Percentiles rank a stretch among this genome's conserved stretches.
These are phyloP conservation scores for Callinectes sapidus DNA, from an alignment of 2,888 invertebrate species.

Conservation along the genomic window DNA sequence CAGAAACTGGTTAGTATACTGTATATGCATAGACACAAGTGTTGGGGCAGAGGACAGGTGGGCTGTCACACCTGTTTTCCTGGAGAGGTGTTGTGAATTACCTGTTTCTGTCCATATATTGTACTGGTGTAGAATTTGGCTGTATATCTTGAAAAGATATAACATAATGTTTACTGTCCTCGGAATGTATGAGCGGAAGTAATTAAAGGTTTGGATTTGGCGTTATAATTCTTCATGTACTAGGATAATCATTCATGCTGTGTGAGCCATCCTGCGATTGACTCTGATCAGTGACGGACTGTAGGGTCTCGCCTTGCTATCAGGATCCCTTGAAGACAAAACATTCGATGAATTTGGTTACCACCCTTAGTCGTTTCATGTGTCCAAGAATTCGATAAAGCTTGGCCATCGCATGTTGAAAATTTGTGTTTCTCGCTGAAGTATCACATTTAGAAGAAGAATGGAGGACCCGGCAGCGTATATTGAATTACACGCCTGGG, in stretches of 20 bases:
- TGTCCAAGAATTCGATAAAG: slow-evolving; percentile 30
- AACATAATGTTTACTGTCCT: neutral
- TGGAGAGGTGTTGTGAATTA: neutral
- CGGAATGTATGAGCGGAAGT: neutral
- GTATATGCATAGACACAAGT: neutral
- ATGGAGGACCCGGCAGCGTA: slow-evolving; percentile 24
- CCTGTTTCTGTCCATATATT: neutral
- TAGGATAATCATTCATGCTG: neutral
- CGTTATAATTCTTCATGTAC: neutral
- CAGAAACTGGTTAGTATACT: neutral
- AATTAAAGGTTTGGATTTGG: neutral
- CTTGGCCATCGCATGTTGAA: slow-evolving; percentile 16
- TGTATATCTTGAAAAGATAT: neutral
- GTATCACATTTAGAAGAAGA: slow-evolving; percentile 23
- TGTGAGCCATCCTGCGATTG: neutral
- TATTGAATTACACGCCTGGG: slow-evolving; percentile 22
- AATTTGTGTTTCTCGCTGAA: neutral
- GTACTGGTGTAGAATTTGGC: neutral
- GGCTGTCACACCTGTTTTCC: neutral
- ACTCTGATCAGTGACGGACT: neutral
- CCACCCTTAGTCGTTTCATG: slow-evolving; percentile 24
- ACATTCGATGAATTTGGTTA: neutral
- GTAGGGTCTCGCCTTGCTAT: neutral
- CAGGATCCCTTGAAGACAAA: neutral
- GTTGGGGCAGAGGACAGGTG: neutral